Evolutionary conservation across 2,888 invertebrate species (phyloP).

Genomic region (Polydrusus pterygomalis): DNA sequence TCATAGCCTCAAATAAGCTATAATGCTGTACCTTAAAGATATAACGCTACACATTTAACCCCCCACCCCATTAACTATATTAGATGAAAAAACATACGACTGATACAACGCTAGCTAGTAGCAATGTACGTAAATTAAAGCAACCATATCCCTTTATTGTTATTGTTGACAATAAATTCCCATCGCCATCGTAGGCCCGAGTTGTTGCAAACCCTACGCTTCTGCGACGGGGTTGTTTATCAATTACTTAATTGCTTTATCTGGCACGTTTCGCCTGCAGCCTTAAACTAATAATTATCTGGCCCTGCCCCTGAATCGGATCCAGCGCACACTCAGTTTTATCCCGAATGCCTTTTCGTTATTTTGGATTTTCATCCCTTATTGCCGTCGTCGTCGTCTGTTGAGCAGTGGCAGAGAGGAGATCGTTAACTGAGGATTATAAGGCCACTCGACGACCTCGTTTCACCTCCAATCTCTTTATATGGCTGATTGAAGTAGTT

Average conservation of each 20-base stretch:
- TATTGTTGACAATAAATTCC: conserved; percentile 20
- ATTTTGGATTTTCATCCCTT: conserved; percentile 41
- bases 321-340: conserved; percentile 46
- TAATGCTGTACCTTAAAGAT: too few relatives aligned
- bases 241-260: conserved; percentile 67
- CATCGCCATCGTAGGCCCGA: conserved; percentile 45
- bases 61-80: too few relatives aligned
- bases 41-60: too few relatives aligned
- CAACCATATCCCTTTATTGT: not conserved
- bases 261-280: conserved; percentile 64
- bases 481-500: too few relatives aligned
- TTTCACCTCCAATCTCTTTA: too few relatives aligned
- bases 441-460: not conserved
- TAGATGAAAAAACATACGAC: too few relatives aligned
- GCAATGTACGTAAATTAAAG: too few relatives aligned
- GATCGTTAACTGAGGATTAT: conserved; percentile 21
- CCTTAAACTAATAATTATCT: conserved; percentile 63
- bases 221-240: conserved; percentile 64
- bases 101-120: too few relatives aligned
- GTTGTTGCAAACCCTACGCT: conserved; percentile 52
- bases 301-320: conserved; percentile 56
- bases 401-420: conserved; percentile 27
- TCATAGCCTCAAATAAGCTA: too few relatives aligned
- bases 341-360: conserved; percentile 42
- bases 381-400: conserved; percentile 36